Percentiles rank a stretch among this genome's conserved stretches.
Evolutionary conservation across 2,113 vertebrate species (phyloP).

Genomic region (Dendropsophus ebraccatus): DNA sequence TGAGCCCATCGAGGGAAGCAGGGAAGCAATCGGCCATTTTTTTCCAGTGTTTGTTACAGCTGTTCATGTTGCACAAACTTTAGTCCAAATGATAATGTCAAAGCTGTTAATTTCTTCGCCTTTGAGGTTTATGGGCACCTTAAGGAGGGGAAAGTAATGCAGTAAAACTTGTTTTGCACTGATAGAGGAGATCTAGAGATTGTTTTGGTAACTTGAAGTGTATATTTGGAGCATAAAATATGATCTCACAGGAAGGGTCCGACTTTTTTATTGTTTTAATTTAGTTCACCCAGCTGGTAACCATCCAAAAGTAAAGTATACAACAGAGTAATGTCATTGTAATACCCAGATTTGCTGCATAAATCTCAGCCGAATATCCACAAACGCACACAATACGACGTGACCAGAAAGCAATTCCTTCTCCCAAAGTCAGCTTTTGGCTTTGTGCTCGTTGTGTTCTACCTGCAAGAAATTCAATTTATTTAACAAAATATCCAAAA

Average conservation of each 20-base stretch:
- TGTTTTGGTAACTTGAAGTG: slow-evolving; percentile 7
- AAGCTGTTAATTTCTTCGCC: not conserved
- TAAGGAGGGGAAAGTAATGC: not conserved
- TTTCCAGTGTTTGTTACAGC: not conserved
- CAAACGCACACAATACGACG: slow-evolving; percentile 1
- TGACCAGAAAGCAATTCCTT: not conserved
- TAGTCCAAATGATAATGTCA: not conserved
- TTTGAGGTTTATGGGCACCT: not conserved
- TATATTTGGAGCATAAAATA: not conserved
- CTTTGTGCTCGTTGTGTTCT: not conserved
- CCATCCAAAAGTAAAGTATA: slow-evolving; percentile 1
- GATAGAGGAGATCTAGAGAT: slow-evolving; percentile 4
- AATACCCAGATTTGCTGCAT: slow-evolving; percentile 38
- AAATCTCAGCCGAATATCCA: slow-evolving; percentile 21
- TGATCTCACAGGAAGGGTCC: slow-evolving; percentile 15
- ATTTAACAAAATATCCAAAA: not conserved
- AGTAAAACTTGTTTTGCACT: not conserved
- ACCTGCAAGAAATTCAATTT: not conserved
- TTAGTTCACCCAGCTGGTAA: slow-evolving; percentile 41
- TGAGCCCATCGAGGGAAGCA: not conserved
- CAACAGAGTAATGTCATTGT: slow-evolving; percentile 7
- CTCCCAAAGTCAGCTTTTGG: not conserved
- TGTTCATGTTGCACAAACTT: not conserved
- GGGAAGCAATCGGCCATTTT: not conserved
- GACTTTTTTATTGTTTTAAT: slow-evolving; percentile 40